Percentiles rank a stretch among this genome's conserved stretches.
phyloP scores from a whole-genome alignment of 2,797 vertebrate genomes.

The Ptychobarbus kaznakovi region DNA sequence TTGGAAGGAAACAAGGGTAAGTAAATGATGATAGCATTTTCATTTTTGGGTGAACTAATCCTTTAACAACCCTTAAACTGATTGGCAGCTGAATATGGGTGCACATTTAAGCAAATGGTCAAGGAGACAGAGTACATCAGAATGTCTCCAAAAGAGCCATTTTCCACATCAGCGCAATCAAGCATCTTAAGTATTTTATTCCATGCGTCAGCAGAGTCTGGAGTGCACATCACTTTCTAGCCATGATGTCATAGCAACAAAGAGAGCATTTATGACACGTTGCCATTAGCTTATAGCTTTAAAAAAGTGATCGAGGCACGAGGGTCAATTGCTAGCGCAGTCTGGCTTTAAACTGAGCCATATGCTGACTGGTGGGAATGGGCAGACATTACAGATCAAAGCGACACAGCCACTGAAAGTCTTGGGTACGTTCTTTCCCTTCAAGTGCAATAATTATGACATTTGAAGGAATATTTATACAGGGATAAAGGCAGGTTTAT shows the following conservation, averaged over 20 bases:
- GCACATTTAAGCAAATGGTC: constrained; percentile 19
- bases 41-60: constrained; percentile 14
- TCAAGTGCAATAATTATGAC: constrained; percentile 75
- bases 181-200: constrained; percentile 29
- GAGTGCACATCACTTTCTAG: constrained; percentile 3
- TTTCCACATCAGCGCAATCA: constrained; percentile 30
- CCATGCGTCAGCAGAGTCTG: background rate
- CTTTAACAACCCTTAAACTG: constrained; percentile 32
- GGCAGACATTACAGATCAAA: constrained; percentile 75
- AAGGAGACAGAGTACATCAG: constrained; percentile 25
- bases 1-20: background rate
- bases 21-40: constrained; percentile 13
- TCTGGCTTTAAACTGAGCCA: constrained; percentile 79
- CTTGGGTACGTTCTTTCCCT: constrained; percentile 63
- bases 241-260: constrained; percentile 44
- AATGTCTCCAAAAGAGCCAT: constrained; percentile 12
- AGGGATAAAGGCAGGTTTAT: constrained; percentile 80
- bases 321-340: constrained; percentile 74
- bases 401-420: constrained; percentile 61
- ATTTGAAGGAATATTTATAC: constrained; percentile 79
- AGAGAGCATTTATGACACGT: constrained; percentile 11
- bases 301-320: constrained; percentile 52
- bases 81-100: constrained; percentile 32
- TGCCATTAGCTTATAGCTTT: constrained; percentile 28
- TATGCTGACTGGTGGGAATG: constrained; percentile 75